Evolutionary conservation across 2,113 vertebrate species (phyloP).

Genomic region (Labrus mixtus): DNA sequence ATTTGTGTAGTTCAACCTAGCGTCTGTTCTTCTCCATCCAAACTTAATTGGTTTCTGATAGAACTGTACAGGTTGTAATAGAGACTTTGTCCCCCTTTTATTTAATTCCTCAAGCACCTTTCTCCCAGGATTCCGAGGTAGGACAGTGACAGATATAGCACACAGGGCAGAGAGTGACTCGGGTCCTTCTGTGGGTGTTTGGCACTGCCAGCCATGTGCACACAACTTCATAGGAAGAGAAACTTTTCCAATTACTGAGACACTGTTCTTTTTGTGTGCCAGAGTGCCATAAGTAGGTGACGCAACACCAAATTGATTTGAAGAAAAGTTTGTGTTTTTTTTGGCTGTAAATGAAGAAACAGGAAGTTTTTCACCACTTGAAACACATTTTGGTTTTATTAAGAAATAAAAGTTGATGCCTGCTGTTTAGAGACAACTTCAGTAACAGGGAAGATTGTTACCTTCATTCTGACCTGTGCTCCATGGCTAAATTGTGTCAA

Average conservation of each 20-base stretch:
- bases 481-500: no score
- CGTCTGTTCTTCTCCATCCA: not conserved
- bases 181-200: constrained; percentile 44
- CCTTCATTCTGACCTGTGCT: no score
- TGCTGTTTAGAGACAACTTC: not conserved
- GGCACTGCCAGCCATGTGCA: constrained; percentile 47
- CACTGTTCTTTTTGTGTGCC: constrained; percentile 32
- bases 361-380: not conserved
- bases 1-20: not conserved
- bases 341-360: constrained; percentile 7
- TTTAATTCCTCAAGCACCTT: not conserved
- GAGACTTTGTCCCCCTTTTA: constrained; percentile 4
- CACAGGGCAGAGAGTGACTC: constrained; percentile 35
- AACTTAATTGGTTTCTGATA: constrained; percentile 12
- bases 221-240: constrained; percentile 37
- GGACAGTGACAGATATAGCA: constrained; percentile 60
- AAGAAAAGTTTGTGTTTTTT: constrained; percentile 27
- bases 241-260: constrained; percentile 33
- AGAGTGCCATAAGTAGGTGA: constrained; percentile 33
- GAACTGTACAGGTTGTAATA: constrained; percentile 9
- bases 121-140: constrained; percentile 49
- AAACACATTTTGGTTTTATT: constrained; percentile 7
- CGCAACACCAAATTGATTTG: constrained; percentile 26
- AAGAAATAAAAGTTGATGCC: not conserved
- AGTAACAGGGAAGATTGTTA: not conserved